phyloP scores from a whole-genome alignment of 1,140 invertebrate species.

The Protaetia brevitarsis region DNA sequence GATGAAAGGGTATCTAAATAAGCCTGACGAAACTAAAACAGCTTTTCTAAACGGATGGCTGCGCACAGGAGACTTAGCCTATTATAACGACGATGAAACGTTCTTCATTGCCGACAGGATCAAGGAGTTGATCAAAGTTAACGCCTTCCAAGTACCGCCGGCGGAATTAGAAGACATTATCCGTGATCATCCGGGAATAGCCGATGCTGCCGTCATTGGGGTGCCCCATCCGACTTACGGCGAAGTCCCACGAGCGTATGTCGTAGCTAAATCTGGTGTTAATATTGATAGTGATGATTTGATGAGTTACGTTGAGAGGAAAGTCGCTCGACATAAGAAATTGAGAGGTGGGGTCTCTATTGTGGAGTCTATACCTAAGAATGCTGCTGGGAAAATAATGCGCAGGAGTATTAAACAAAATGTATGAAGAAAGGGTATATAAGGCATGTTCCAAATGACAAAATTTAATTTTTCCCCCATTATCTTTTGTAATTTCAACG shows the following conservation, averaged over 20 bases:
- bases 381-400: constrained; percentile 63
- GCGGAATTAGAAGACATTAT: constrained; percentile 85
- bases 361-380: constrained; percentile 59
- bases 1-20: constrained; percentile 73
- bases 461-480: too few relatives aligned
- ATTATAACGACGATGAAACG: constrained; percentile 60
- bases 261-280: constrained; percentile 53
- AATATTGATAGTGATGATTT: constrained; percentile 48
- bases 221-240: constrained; percentile 67
- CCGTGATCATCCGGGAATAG: constrained; percentile 68
- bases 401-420: constrained; percentile 51
- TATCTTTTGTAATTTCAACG: too few relatives aligned
- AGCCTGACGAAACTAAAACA: constrained; percentile 64
- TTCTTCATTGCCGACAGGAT: constrained; percentile 73
- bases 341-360: constrained; percentile 54
- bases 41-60: constrained; percentile 71
- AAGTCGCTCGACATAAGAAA: constrained; percentile 48
- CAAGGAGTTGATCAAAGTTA: constrained; percentile 85
- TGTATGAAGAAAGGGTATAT: constrained; percentile 17
- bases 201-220: constrained; percentile 81
- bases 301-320: constrained; percentile 43
- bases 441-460: too few relatives aligned
- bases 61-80: constrained; percentile 72
- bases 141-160: constrained; percentile 79
- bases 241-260: constrained; percentile 73